A percentile compares a stretch with the other conserved stretches of the same genome.
These are phyloP conservation scores for Eufriesea mexicana DNA, from an alignment of 1,140 invertebrate species.

Conservation along the genomic window DNA sequence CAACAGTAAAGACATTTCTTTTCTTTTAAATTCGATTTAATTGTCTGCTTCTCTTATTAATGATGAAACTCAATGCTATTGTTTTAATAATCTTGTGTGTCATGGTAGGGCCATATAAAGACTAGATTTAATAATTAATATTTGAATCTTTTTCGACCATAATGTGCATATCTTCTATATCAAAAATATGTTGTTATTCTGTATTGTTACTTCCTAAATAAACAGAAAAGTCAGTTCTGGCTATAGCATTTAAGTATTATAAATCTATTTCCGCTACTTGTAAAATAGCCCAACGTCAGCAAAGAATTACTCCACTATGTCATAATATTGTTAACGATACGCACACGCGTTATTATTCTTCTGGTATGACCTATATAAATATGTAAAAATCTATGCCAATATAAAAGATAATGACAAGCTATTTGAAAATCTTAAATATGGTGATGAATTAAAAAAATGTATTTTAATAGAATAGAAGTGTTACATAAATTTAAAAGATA, in stretches of 20 bases:
- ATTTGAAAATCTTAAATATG: constrained; percentile 2
- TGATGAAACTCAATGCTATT: constrained; percentile 27
- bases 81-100: constrained; percentile 27
- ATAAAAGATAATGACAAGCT: constrained; percentile 32
- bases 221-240: constrained; percentile 65
- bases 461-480: constrained; percentile 32
- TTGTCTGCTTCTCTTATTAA: constrained; percentile 21
- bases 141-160: constrained; percentile 52
- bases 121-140: constrained; percentile 53
- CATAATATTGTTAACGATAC: constrained; percentile 43
- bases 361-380: constrained; percentile 11
- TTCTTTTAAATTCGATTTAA: constrained; percentile 8
- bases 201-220: constrained; percentile 69
- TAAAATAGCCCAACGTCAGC: constrained; percentile 69
- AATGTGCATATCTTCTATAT: constrained; percentile 73
- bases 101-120: constrained; percentile 52
- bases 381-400: constrained; percentile 19
- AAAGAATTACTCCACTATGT: constrained; percentile 59
- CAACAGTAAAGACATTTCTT: constrained; percentile 32
- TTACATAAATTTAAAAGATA: constrained; percentile 55
- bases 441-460: constrained; percentile 39
- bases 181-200: constrained; percentile 76
- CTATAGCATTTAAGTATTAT: constrained; percentile 64
- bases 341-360: constrained; percentile 38
- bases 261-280: constrained; percentile 61